A percentile compares a stretch with the other conserved stretches of the same genome.
Evolutionary conservation across 2,113 vertebrate genomes (phyloP).

Genomic region (Silurus asotus): DNA sequence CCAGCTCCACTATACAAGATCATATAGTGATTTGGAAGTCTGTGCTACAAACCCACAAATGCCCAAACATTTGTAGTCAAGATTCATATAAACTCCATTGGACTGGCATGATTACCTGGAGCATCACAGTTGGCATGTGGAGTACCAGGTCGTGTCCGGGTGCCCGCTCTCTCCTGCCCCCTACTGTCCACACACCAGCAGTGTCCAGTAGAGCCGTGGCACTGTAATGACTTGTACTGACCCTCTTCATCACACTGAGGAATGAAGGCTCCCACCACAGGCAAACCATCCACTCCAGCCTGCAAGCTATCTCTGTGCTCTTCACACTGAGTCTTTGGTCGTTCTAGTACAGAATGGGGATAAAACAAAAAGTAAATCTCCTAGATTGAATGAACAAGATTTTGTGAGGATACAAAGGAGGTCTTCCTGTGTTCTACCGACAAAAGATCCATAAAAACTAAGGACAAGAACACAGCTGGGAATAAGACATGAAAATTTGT

Average conservation of each 20-base stretch:
- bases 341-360: slow-evolving; percentile 54
- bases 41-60: too few relatives aligned
- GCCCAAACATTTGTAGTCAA: neutral
- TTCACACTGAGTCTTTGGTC: slow-evolving; percentile 64
- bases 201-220: slow-evolving; percentile 70
- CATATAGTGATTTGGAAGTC: too few relatives aligned
- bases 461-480: neutral
- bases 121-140: slow-evolving; percentile 58
- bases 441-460: neutral
- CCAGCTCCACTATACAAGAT: too few relatives aligned
- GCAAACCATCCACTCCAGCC: neutral
- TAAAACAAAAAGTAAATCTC: neutral
- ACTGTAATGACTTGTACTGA: slow-evolving; percentile 72
- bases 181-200: slow-evolving; percentile 75
- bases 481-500: neutral
- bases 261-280: slow-evolving; percentile 56
- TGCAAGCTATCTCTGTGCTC: slow-evolving; percentile 58
- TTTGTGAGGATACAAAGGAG: neutral
- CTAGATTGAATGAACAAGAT: neutral
- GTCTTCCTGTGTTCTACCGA: neutral
- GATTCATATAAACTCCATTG: neutral
- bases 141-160: slow-evolving; percentile 60
- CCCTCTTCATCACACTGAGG: slow-evolving; percentile 77
- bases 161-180: slow-evolving; percentile 71
- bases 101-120: slow-evolving; percentile 61